Base-by-base conservation (phyloP, 1,140 invertebrate genomes). In the Augochlora pura region DNA sequence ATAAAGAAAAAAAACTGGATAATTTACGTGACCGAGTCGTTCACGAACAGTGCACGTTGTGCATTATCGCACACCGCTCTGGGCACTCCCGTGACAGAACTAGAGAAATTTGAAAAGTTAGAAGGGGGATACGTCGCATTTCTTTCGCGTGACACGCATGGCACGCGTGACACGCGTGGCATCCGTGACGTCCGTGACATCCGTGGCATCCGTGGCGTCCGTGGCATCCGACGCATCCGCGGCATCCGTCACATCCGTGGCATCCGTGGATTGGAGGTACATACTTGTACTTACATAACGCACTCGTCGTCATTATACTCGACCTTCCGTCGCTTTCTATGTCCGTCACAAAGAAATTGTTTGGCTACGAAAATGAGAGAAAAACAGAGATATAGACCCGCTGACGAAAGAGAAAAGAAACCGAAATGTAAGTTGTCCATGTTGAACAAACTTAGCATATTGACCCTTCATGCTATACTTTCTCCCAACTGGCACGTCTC, bases 401-500 rank as follows among this genome's bases (percentile, higher is more conserved):
- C 86, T 87, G 88, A 90, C 87, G 88, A 91, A 89, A 90, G 89
- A 88, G 77, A 91, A 91, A 88, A 80, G 87, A 86, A 85, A 82
- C 82, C 75, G 81, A 91, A 93, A 93, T 93, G 92, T 93, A 93
- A 92, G 92, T 93, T 92, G 89, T 90, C 62, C 87, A 90, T 89
- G 87, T 91, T 86, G 82, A 88, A 84, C 86, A 86, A 86, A 87
- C 85, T 88, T 90, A 89, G 87, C 83, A 85, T 89, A 90, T 91
- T 91, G 86, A 88, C 83, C 91, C 87, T 90, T 84, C 90, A 92
- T 89, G 89, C 90, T 92, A 57, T 57, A 91, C 87, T 91, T 87
- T 90, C 90, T 92, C 91, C 91, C 91, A 91, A 93, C 90, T 93
- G 91, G 92, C 91, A 93, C 91, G 92, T 91, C 85, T 90, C 83